Evolutionary conservation across 2,797 vertebrate species (phyloP), one percentile per base, ranked within the genome.

Genomic region (Apogon hyalosoma): DNA sequence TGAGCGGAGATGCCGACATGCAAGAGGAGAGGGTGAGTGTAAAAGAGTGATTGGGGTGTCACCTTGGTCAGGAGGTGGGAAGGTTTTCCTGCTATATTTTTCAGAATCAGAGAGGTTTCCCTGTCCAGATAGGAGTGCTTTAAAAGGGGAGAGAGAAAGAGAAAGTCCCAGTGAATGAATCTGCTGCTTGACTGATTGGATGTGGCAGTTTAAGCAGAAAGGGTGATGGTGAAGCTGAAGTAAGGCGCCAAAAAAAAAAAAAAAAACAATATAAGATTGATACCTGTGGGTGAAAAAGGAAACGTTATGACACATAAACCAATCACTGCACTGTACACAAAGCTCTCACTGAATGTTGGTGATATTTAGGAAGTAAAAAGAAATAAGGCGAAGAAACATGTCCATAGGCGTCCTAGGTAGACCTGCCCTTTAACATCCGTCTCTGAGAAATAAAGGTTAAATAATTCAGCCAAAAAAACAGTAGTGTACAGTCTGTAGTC

Each of bases 51-150:
- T 40, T 84, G 84, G 52, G 83, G 88, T 55, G 84, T 99, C 96
- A 99, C 98, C 98, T 99, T 97, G 90, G 98, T 99, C 96, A 99
- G 97, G 95, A 99, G 96, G 93, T 99, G 97, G 92, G 96, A 95
- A 89, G 97, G 98, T 83, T 99, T 99, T 88, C 97, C 97, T 94
- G 98, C 97, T 94, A 99, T 98, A 95, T 96, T 98, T 97, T 95
- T 95, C 95, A 99, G 95, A 96, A 99, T 97, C 83, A 97, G 96
- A 94, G 97, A 99, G 83, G 98, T 99, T 96, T 99, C 97, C 94
- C 95, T 98, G 97, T 99, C 98, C 97, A 99, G 95, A 96, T 99
- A 99, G 92, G 96, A 97, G 94, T 97, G 98, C 97, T 98, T 95
- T 88, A 89, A 91, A 94, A 86, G 92, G 68, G 80, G 13, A 75